Evolutionary conservation across 2,888 invertebrate genomes (phyloP), one percentile per base, ranked within the genome.

Genomic region (Callinectes sapidus): DNA sequence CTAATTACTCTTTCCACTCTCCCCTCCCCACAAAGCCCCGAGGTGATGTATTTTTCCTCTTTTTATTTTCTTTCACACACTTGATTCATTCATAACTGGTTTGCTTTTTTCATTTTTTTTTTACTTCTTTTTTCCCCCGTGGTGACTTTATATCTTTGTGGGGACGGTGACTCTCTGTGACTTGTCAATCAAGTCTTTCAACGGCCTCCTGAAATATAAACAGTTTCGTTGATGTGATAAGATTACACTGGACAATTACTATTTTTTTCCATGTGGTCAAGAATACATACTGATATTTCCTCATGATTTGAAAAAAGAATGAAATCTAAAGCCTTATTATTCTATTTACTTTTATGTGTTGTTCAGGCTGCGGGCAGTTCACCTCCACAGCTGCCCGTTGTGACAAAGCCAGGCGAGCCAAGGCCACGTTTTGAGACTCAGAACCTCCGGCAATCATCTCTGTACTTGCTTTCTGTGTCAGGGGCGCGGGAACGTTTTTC

Each of bases 81-180:
- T 81, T 23, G 81, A 81, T 81, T 81, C 81, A 81, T 81, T 81
- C 81, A 81, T 81, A 81, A 81, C 81, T 81, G 81, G 81, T 81
- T 81, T 81, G n/a, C 61, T 81, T 81, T 35, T 32, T 35, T 32
- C 2, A 35, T 16, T 81, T 28, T 71, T 71, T 39, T 3, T 39
- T 39, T 39, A 39, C 5, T 39, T 39, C 14, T 81, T 81, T 81
- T 81, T 32, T 81, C 35, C 35, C 39, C 39, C 39, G 13, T 81
- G 81, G 35, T 81, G 81, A 81, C 14, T 81, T 81, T 16, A 14
- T 81, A 35, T 35, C 81, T 14, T 32, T 81, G 81, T 81, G 81
- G 32, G 32, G 14, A 35, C 32, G 81, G 32, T 35, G 81, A 35
- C 35, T 35, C 16, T 32, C 13, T 16, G 35, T 35, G 35, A 14